Base-by-base conservation (phyloP, 2,888 invertebrate genomes). In the Drosophila emarginata region DNA sequence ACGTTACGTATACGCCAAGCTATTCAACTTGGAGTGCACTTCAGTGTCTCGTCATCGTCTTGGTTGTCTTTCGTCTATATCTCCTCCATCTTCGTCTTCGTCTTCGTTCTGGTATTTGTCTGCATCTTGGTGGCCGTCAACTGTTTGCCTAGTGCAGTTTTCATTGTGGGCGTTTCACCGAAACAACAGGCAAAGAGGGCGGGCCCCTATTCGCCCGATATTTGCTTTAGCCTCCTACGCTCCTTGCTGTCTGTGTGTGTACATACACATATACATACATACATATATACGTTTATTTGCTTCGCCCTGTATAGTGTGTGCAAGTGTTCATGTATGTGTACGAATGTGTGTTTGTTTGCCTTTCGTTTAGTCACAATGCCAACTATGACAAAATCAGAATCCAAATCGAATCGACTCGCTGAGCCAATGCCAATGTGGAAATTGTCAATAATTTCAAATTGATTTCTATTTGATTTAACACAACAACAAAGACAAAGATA, bases 391-490 rank as follows among this genome's bases (percentile, higher is more conserved):
- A 77, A 78, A 73, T 75, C 76, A 66, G 67, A 73, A 69, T 72
- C 71, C 80, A 58, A 78, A 64, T 53, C 60, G 56, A 77, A 80
- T 72, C 72, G 65, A 78, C 73, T 87, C 72, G 82, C 72, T 75
- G 77, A 80, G 67, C 85, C 90, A 88, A 79, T 88, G 86, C 87
- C 89, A 89, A 67, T 80, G 84, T 88, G 89, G 87, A 89, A 89
- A 90, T 89, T 89, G 89, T 89, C 89, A 89, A 90, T 90, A 89
- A 89, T 90, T 90, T 90, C 86, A 87, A 89, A 89, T 89, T 89
- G 90, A 89, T 89, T 89, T 89, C 83, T 88, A 76, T 89, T 89
- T 89, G 89, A 88, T 87, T 89, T 90, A 78, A 65, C 84, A 75
- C 78, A 83, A 68, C 72, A 75, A 67, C 61, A 61, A 63, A 39